Evolutionary conservation across 1,140 invertebrate genomes (phyloP), one percentile per base, ranked within the genome.

Genomic region (Drosophila azteca): DNA sequence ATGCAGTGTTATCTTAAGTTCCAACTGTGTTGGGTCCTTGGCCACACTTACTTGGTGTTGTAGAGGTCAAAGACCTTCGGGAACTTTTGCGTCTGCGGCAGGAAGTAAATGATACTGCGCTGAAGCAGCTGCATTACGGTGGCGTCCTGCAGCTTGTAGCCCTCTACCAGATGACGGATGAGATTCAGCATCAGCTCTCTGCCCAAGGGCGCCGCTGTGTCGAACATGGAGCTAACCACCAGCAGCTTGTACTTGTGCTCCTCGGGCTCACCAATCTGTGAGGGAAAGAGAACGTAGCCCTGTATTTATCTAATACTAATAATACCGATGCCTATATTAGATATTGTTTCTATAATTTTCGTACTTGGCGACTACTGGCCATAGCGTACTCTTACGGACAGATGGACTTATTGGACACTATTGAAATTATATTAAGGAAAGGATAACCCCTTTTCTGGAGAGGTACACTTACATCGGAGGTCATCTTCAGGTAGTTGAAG

Each of bases 181-280:
- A 99, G 93, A 90, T 97, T 95, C 1, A 98, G 83, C 0, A 96
- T 90, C 31, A 99, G 93, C 92, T 99, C 97, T 63, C 96, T 94
- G 0, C 97, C 97, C 13, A 96, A 91, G 1, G 97, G 95, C 80
- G 98, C 96, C 1, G 70, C 63, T 7, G 96, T 95, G 6, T 95
- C 95, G 90, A 96, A 97, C 29, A 98, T 85, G 24, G 96, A 97
- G 35, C 97, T 97, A 11, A 98, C 92, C 20, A 99, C 90, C 5
- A 95, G 94, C 15, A 99, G 93, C 77, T 97, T 95, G 75, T 95
- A 95, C 93, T 97, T 97, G 2, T 92, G 93, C 91, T 97, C 96
- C 72, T 96, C 95, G 2, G 95, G 94, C 1, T 93, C 92, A 1
- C 95, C 95, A 66, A 95, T 92, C 95, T 96, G 80, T 22, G 81